phyloP scores from a whole-genome alignment of 1,140 invertebrate species.

The Cataglyphis hispanica region DNA sequence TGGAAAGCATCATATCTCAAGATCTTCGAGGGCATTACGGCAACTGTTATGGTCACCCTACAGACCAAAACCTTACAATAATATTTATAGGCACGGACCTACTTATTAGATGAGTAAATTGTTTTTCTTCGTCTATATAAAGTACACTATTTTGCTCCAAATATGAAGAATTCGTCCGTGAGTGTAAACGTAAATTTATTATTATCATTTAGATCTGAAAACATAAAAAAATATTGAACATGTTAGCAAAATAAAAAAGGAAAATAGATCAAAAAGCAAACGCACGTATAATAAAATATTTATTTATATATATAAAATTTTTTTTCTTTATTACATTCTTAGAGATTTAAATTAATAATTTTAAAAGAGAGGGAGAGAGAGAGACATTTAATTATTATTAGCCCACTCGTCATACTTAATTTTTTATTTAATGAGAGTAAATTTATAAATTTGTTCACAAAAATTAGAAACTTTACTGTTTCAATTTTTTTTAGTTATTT shows the following conservation, averaged over 20 bases:
- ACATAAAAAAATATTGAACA: not conserved
- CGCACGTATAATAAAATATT: not conserved
- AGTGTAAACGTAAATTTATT: not conserved
- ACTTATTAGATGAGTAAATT: conserved; percentile 61
- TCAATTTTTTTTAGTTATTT: not conserved
- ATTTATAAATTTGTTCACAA: not conserved
- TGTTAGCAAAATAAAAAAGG: not conserved
- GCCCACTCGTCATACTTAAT: not conserved
- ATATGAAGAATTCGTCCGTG: conserved; percentile 8
- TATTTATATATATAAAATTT: not conserved
- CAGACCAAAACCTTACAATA: conserved; percentile 62
- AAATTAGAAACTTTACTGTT: not conserved
- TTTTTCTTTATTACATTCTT: not conserved
- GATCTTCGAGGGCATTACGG: conserved; percentile 63
- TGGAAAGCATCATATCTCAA: conserved; percentile 77
- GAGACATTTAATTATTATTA: not conserved
- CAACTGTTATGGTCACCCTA: conserved; percentile 46
- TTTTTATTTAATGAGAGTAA: not conserved
- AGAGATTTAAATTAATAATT: not conserved
- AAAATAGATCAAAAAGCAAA: not conserved
- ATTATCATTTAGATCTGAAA: not conserved
- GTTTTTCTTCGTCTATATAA: not conserved
- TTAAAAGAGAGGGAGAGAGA: no score
- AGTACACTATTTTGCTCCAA: conserved; percentile 10
- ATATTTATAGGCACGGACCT: conserved; percentile 63